Conservation (phyloP, 1,140 invertebrate genomes). For the Neomicropteryx cornuta region DNA sequence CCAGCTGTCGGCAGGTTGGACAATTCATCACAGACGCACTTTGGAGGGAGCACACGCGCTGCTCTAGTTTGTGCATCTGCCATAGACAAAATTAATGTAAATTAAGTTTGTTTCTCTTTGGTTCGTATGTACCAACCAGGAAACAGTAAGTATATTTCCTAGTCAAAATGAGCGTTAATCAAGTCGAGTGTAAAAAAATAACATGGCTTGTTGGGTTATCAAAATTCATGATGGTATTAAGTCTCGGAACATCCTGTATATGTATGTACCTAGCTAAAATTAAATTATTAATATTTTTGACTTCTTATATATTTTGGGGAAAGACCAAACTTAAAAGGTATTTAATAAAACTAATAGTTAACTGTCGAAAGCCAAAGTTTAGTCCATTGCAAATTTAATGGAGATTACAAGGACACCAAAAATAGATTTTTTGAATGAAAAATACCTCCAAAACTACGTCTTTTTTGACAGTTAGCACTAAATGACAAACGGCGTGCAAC, state of each 20-base stretch:
- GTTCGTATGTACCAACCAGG: neutral
- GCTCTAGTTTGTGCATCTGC: conserved; percentile 62
- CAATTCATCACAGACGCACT: conserved; percentile 53
- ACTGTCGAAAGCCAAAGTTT: too few species aligned
- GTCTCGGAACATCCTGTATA: neutral
- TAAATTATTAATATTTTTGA: neutral
- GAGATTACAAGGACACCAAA: too few species aligned
- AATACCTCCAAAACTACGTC: neutral
- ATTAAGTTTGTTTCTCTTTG: neutral
- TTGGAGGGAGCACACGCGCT: conserved; percentile 54
- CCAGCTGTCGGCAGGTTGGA: conserved; percentile 49
- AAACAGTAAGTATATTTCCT: neutral
- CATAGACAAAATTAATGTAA: conserved; percentile 14
- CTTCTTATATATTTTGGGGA: conserved; percentile 1
- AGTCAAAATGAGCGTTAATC: conserved; percentile 2
- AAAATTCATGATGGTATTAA: neutral
- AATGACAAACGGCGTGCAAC: neutral
- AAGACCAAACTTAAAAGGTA: too few species aligned
- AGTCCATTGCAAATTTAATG: too few species aligned
- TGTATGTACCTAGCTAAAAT: neutral
- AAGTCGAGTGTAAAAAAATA: conserved; percentile 6
- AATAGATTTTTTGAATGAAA: neutral
- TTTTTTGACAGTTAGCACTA: neutral
- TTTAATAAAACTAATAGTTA: too few species aligned
- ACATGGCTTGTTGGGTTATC: neutral